Percentiles rank a stretch among this genome's conserved stretches.
These are phyloP conservation scores for Zonotrichia leucophrys DNA, from an alignment of 2,113 vertebrate genomes.

Conservation along the genomic window DNA sequence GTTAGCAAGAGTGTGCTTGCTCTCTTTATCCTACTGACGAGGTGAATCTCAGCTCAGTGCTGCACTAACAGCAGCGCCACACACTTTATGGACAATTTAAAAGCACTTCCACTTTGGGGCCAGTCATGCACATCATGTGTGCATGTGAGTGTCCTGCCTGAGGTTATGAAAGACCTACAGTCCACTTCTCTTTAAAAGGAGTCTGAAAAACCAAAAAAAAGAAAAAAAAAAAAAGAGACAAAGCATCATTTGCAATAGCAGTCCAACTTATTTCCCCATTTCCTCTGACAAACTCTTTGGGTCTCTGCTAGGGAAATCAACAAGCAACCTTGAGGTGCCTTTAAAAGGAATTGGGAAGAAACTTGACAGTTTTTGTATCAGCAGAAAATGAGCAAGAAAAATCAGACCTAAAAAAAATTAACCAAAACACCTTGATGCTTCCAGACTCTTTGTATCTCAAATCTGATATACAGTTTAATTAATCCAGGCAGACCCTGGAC, in stretches of 20 bases:
- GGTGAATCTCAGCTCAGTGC: background rate
- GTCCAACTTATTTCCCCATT: background rate
- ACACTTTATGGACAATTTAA: conserved; percentile 20
- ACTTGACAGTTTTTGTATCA: background rate
- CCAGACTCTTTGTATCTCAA: background rate
- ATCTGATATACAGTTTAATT: background rate
- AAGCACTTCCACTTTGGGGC: conserved; percentile 6
- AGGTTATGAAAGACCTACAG: conserved; percentile 28
- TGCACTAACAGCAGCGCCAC: background rate
- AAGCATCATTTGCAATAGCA: background rate
- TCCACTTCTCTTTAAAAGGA: background rate
- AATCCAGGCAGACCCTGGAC: background rate
- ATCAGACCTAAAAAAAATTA: background rate
- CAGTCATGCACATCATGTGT: background rate
- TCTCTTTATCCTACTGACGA: background rate
- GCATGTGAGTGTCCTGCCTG: background rate
- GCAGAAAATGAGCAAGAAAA: background rate
- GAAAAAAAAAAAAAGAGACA: background rate
- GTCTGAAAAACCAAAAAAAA: background rate
- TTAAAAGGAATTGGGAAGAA: background rate
- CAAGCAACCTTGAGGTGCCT: background rate
- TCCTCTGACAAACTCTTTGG: background rate
- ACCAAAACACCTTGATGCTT: background rate
- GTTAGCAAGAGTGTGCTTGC: background rate
- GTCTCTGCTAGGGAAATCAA: background rate